These are phyloP conservation scores for Andrena hattorfiana DNA, from an alignment of 2,888 invertebrate species.

Conservation along the genomic window DNA sequence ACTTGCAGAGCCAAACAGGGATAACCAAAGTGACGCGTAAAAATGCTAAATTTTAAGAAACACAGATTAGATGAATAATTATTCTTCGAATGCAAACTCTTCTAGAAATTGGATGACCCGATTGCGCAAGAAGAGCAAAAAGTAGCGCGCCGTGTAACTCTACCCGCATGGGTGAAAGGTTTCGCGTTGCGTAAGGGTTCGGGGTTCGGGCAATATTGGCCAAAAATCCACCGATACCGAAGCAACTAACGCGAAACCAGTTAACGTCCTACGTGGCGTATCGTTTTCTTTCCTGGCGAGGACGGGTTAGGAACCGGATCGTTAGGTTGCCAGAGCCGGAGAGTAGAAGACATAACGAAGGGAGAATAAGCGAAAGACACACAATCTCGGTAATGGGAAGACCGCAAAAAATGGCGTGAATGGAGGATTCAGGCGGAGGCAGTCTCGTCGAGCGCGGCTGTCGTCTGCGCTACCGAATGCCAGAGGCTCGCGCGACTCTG, in stretches of 20 bases:
- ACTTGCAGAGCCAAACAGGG: not conserved
- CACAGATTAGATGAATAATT: too few relatives aligned
- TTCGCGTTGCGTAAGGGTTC: too few relatives aligned
- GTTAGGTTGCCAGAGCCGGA: conserved; percentile 59
- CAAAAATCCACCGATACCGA: not conserved
- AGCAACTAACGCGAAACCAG: not conserved
- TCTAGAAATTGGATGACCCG: too few relatives aligned
- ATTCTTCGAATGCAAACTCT: too few relatives aligned
- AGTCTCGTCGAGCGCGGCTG: conserved; percentile 45
- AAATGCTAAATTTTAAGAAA: too few relatives aligned
- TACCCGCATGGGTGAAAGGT: too few relatives aligned
- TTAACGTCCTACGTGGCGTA: not conserved
- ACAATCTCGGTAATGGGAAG: conserved; percentile 72
- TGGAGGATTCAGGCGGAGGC: conserved; percentile 51
- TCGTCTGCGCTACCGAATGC: conserved; percentile 35
- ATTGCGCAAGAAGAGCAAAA: too few relatives aligned
- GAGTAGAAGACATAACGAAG: conserved; percentile 59
- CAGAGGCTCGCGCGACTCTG: conserved; percentile 48
- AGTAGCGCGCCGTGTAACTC: too few relatives aligned
- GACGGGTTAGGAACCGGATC: conserved; percentile 40
- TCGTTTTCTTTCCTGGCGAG: not conserved
- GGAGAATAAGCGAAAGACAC: conserved; percentile 70
- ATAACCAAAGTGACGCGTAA: too few relatives aligned
- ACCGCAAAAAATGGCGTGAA: conserved; percentile 69
- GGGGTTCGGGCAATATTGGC: too few relatives aligned